Base-by-base conservation (phyloP, 2,888 invertebrate species). In the Amphipoea lucens region DNA sequence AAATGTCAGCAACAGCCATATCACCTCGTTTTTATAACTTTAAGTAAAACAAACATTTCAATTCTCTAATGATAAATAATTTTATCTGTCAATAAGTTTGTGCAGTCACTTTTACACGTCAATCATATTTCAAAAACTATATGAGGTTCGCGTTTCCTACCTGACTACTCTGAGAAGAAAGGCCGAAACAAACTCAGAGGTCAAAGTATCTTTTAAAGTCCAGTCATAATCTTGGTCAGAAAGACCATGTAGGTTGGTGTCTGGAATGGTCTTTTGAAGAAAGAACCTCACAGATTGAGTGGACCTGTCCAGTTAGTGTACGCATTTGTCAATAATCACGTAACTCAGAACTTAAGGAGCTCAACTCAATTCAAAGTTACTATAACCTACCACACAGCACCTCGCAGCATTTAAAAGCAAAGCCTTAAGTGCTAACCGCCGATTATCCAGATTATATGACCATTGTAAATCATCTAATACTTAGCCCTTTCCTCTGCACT, bases 371-470 rank as follows among this genome's bases (percentile, higher is more conserved):
- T 54, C 12, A 6, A 36, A 69, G 20, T n/a, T 6, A 12, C 23
- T 57, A 23, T 36, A 60, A 70, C 88, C 7, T 89, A 89, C 90
- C 86, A 76, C 79, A 78, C 62, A 11, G 76, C 91, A 74, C 4
- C 83, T 83, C 63, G 66, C 73, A 79, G 88, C 89, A 89, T 91
- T 92, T 91, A 91, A 93, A 92, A 91, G 92, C 91, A 84, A 84
- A 85, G 84, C 91, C 90, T 92, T 94, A 93, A 95, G 94, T 95
- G 94, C 93, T 92, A 92, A 94, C 94, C 93, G 89, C 91, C 94
- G 95, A 95, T 95, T 95, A 96, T 95, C 95, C 95, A 91, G 92
- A 92, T 94, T 95, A 96, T 95, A 96, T 94, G 93, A 93, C 94
- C 91, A 93, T 90, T 90, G 91, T 96, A 96, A 96, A 96, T 96